Conservation (phyloP, 2,113 vertebrate genomes). For the Otis tarda region DNA sequence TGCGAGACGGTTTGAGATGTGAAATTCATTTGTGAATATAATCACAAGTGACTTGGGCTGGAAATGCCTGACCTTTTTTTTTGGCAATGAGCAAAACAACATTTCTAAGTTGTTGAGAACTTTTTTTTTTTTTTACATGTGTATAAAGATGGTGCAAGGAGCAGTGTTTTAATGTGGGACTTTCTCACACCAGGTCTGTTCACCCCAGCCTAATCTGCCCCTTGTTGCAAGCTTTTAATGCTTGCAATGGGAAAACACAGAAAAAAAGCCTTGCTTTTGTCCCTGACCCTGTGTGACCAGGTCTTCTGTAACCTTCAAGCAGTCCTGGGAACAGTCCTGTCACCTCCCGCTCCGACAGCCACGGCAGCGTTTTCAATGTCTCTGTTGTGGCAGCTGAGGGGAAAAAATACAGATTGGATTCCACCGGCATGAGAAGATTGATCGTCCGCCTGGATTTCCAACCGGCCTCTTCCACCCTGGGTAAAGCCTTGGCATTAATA, state of each 20-base stretch:
- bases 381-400: not conserved
- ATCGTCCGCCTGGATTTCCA: not conserved
- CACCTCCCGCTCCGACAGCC: not conserved
- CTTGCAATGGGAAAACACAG: not conserved
- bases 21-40: not conserved
- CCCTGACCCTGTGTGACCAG: not conserved
- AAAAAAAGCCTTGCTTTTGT: not conserved
- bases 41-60: not conserved
- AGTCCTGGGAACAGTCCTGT: not conserved
- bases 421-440: not conserved
- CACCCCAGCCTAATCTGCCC: not conserved
- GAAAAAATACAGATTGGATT: not conserved
- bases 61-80: not conserved
- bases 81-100: not conserved
- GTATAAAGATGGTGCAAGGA: not conserved
- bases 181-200: not conserved
- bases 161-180: not conserved
- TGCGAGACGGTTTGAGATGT: not conserved
- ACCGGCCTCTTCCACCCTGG: not conserved
- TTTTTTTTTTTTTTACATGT: not conserved
- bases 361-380: not conserved
- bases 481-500: conserved; percentile 11
- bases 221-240: not conserved
- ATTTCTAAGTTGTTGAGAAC: not conserved
- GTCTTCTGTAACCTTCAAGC: not conserved